A percentile compares a stretch with the other conserved stretches of the same genome.
phyloP scores from a whole-genome alignment of 2,113 vertebrate species.

The Nycticryphes semicollaris region DNA sequence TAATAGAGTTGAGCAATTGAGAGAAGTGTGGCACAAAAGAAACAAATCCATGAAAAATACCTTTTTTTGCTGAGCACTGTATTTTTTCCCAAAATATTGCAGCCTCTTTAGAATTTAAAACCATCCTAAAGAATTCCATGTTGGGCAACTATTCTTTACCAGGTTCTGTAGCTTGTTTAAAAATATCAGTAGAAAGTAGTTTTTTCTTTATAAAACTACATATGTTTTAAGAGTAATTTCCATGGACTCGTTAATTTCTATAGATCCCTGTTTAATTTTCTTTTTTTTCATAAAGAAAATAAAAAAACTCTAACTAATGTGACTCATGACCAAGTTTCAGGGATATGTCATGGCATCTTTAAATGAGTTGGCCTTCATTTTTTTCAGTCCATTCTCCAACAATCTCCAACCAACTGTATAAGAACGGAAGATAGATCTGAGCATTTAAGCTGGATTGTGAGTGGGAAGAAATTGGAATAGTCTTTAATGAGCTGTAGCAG shows the following conservation, averaged over 20 bases:
- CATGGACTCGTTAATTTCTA: neutral
- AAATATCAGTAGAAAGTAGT: neutral
- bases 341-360: neutral
- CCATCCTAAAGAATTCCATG: neutral
- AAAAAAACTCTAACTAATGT: neutral
- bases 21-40: neutral
- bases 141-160: neutral
- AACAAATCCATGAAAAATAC: neutral
- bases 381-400: neutral
- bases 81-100: neutral
- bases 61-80: neutral
- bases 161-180: slow-evolving; percentile 1
- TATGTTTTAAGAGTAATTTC: neutral
- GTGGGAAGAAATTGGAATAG: neutral
- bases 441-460: neutral
- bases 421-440: neutral
- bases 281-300: neutral
- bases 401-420: neutral
- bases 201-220: neutral
- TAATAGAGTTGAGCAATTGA: neutral
- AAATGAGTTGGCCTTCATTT: neutral
- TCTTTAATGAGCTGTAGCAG: slow-evolving; percentile 8
- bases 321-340: neutral
- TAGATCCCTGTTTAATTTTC: neutral
- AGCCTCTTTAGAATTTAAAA: slow-evolving; percentile 7